Evolutionary conservation across 1,140 invertebrate species (phyloP).

Genomic region (Zaprionus inermis): DNA sequence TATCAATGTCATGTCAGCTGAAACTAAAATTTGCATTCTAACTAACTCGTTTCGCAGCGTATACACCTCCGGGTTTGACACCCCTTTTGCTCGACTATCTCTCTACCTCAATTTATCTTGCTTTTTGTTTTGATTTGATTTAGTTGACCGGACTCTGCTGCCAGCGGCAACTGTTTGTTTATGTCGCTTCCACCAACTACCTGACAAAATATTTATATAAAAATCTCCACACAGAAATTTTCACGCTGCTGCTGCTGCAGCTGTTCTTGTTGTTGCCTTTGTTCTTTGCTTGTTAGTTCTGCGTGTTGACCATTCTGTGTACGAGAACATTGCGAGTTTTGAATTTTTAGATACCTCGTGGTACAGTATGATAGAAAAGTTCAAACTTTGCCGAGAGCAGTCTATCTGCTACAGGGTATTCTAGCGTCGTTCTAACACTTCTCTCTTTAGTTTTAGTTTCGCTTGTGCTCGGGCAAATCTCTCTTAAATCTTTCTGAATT

Average conservation of each 20-base stretch:
- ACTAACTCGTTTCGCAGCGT: background rate
- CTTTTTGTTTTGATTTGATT: conserved; percentile 78
- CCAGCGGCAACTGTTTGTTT: conserved; percentile 35
- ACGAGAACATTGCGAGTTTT: background rate
- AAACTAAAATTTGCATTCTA: conserved; percentile 64
- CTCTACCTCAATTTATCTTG: conserved; percentile 16
- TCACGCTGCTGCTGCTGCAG: background rate
- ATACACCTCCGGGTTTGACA: no score
- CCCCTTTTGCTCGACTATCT: background rate
- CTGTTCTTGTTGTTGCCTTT: conserved; percentile 8
- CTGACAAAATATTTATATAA: conserved; percentile 80
- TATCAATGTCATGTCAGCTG: conserved; percentile 39
- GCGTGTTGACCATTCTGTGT: conserved; percentile 29
- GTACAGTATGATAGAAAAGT: background rate
- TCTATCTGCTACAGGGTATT: background rate
- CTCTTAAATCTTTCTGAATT: conserved; percentile 62
- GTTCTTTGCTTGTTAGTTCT: conserved; percentile 31
- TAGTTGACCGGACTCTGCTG: conserved; percentile 45
- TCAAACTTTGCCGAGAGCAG: background rate
- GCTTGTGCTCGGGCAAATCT: conserved; percentile 29
- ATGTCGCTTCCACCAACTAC: conserved; percentile 27
- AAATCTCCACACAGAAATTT: conserved; percentile 48
- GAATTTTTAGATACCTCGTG: background rate
- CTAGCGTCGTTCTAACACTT: background rate
- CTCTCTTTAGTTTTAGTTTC: conserved; percentile 2